phyloP scores from a whole-genome alignment of 2,797 vertebrate genomes.

The Poliocrania exsul region DNA sequence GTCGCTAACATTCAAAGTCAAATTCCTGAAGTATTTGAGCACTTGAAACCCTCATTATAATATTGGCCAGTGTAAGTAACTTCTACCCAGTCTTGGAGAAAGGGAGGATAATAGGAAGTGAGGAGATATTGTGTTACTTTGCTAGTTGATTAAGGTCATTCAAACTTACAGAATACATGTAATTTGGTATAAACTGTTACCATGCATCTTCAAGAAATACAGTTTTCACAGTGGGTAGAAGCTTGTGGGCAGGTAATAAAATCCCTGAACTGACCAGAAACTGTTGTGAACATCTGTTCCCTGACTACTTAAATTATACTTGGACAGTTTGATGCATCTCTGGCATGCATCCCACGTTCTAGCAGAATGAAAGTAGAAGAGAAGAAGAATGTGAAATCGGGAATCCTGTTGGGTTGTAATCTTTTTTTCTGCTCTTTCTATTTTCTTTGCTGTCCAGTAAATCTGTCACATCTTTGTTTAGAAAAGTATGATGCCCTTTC shows the following conservation, averaged over 20 bases:
- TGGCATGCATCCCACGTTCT: conserved; percentile 49
- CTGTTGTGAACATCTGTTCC: conserved; percentile 67
- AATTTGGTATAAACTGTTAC: conserved; percentile 27
- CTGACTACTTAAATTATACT: conserved; percentile 67
- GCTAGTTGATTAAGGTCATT: neutral
- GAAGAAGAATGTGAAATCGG: conserved; percentile 45
- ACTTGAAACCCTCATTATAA: neutral
- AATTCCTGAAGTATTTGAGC: neutral
- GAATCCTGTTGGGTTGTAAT: conserved; percentile 21
- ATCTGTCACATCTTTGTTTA: conserved; percentile 41
- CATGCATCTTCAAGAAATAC: conserved; percentile 44
- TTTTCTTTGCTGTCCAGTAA: neutral
- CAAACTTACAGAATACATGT: neutral
- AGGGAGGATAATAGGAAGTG: neutral
- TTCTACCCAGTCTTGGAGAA: neutral
- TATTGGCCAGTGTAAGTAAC: neutral
- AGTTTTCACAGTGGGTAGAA: conserved; percentile 40
- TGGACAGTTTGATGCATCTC: conserved; percentile 57
- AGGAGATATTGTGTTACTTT: neutral
- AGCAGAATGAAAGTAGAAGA: conserved; percentile 4
- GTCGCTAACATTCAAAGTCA: conserved; percentile 32
- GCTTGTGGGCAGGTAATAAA: conserved; percentile 53
- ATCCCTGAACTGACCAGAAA: conserved; percentile 62
- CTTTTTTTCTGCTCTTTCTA: conserved; percentile 12
- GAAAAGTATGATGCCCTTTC: neutral